Evolutionary conservation across 2,888 invertebrate genomes (phyloP), one percentile per base, ranked within the genome.

Genomic region (Drosophila nr. fundita): DNA sequence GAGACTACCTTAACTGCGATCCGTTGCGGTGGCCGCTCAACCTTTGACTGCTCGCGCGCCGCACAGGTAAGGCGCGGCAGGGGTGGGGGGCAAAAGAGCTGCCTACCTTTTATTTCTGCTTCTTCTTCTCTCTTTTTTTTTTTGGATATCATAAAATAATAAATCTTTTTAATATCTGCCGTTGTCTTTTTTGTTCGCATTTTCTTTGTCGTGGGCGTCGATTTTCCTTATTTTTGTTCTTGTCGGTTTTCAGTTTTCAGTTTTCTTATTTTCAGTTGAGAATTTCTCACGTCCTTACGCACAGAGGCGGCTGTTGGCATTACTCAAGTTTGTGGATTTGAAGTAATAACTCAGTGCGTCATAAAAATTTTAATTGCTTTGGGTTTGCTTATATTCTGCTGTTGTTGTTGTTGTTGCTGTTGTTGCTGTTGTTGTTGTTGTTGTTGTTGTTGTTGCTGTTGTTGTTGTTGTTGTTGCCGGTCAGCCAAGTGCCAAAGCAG

Each of bases 291-390:
- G 85, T 85, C 85, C 85, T 85, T 87, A 62, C 21, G 29, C 29
- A 55, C 50, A 36, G 75, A 60, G 84, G 82, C 70, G 82, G 32
- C 73, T 72, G 45, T 75, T 73, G 83, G 76, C 83, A 86, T 86
- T 89, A 89, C 86, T 88, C 89, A 90, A 87, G 89, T 86, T 89
- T 88, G 90, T 87, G 89, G 89, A 90, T 90, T 87, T 87, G 74
- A 82, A 83, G 89, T 87, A 89, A 87, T 87, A 90, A 90, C 87
- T 87, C 87, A 90, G 87, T 80, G 89, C 84, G 90, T 90, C 89
- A 87, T 90, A 87, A 87, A 90, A 90, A 89, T 84, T 90, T 87
- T 87, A 87, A 87, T 90, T 87, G 89, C 89, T 90, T 89, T 90
- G 87, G 89, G 87, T 71, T 82, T 75, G 27, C 24, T 54, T 54